phyloP scores from a whole-genome alignment of 2,113 vertebrate genomes.

The Emydura subglobosa region DNA sequence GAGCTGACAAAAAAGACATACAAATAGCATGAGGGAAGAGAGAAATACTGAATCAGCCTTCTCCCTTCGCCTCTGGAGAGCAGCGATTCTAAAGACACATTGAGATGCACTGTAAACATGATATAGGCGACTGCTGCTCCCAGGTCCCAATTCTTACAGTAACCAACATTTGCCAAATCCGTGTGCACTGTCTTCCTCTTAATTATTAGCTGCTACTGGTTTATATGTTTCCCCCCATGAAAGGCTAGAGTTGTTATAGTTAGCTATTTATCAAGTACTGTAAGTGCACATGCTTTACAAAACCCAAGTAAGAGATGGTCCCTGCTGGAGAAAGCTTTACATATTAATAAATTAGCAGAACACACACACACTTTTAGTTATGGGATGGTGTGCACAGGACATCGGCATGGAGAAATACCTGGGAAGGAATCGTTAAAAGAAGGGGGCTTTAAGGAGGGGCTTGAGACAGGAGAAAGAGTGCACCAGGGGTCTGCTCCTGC shows the following conservation, averaged over 20 bases:
- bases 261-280: neutral
- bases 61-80: neutral
- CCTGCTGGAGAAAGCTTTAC: neutral
- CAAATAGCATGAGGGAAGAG: neutral
- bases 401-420: neutral
- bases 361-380: neutral
- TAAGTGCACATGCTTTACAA: neutral
- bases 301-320: neutral
- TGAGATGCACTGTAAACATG: neutral
- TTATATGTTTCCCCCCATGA: neutral
- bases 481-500: neutral
- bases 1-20: neutral
- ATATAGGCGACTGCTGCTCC: neutral
- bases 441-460: neutral
- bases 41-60: neutral
- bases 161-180: neutral
- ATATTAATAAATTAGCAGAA: neutral
- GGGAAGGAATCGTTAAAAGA: neutral
- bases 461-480: neutral
- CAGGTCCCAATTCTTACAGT: neutral
- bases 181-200: neutral
- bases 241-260: constrained; percentile 5
- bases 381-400: neutral
- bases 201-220: neutral
- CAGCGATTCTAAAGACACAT: neutral